These are phyloP conservation scores for Dipus sagitta DNA, from an alignment of 2,797 vertebrate species.

Conservation along the genomic window DNA sequence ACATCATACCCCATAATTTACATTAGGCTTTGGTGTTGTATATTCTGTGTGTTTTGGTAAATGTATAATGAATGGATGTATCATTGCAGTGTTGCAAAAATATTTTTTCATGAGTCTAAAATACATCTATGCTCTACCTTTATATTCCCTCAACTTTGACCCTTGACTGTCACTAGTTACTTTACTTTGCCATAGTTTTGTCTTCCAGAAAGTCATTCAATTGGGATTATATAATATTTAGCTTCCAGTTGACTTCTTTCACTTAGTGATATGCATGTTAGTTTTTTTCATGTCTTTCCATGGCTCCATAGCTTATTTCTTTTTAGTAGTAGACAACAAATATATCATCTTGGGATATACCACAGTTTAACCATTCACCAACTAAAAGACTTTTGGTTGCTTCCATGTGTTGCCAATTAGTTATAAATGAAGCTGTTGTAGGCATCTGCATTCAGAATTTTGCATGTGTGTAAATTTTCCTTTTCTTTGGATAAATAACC, in stretches of 20 bases:
- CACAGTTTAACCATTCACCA: not conserved
- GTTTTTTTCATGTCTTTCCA: not conserved
- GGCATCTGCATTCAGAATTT: not conserved
- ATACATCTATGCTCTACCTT: not conserved
- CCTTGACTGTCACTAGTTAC: accelerated
- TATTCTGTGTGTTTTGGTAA: not conserved
- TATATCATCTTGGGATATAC: not conserved
- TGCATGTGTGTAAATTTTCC: not conserved
- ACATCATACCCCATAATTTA: not conserved
- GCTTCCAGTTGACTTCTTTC: not conserved
- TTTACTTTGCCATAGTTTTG: not conserved
- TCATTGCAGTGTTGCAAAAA: not conserved
- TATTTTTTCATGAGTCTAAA: not conserved
- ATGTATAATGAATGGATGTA: not conserved
- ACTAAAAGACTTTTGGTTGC: not conserved
- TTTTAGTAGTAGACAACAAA: not conserved
- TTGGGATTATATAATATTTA: not conserved
- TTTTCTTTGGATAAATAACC: not conserved
- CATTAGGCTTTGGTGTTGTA: not conserved
- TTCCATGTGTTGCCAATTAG: not conserved
- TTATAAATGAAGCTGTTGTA: not conserved
- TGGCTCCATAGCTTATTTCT: not conserved
- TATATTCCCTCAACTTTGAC: accelerated
- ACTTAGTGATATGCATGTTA: not conserved
- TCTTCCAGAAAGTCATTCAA: not conserved